These are phyloP conservation scores for Brachirus orientalis DNA, from an alignment of 2,113 vertebrate genomes.

Conservation along the genomic window DNA sequence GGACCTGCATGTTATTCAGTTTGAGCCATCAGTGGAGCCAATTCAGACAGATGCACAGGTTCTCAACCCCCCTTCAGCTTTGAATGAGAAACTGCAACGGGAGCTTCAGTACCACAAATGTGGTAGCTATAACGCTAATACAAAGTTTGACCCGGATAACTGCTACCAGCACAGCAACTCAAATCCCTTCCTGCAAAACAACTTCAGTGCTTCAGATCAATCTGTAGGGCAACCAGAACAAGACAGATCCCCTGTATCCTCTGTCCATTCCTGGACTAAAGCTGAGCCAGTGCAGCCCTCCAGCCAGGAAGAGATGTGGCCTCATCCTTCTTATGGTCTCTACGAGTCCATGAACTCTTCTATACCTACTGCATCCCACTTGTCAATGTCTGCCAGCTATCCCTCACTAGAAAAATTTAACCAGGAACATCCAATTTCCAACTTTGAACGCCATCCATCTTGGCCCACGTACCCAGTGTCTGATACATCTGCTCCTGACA, in stretches of 20 bases:
- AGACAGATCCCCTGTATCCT: conserved; percentile 59
- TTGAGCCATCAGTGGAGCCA: not conserved
- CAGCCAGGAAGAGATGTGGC: conserved; percentile 32
- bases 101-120: conserved; percentile 88
- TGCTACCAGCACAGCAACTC: not conserved
- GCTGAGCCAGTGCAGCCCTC: conserved; percentile 36
- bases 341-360: conserved; percentile 29
- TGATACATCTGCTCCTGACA: conserved; percentile 62
- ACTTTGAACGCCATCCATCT: conserved; percentile 59
- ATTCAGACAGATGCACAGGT: conserved; percentile 56
- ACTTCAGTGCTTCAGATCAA: conserved; percentile 48
- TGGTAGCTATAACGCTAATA: conserved; percentile 79
- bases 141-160: conserved; percentile 46
- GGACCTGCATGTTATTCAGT: conserved; percentile 61
- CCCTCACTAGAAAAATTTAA: conserved; percentile 40
- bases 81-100: conserved; percentile 83
- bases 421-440: conserved; percentile 49
- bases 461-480: conserved; percentile 60
- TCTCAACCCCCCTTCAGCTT: not conserved
- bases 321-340: not conserved
- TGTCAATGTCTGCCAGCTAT: conserved; percentile 46
- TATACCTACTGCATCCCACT: not conserved
- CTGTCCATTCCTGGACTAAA: conserved; percentile 74
- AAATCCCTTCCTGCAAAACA: conserved; percentile 5
- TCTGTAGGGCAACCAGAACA: conserved; percentile 22